Conservation (phyloP, 1,140 invertebrate genomes). For the Neodiprion lecontei region DNA sequence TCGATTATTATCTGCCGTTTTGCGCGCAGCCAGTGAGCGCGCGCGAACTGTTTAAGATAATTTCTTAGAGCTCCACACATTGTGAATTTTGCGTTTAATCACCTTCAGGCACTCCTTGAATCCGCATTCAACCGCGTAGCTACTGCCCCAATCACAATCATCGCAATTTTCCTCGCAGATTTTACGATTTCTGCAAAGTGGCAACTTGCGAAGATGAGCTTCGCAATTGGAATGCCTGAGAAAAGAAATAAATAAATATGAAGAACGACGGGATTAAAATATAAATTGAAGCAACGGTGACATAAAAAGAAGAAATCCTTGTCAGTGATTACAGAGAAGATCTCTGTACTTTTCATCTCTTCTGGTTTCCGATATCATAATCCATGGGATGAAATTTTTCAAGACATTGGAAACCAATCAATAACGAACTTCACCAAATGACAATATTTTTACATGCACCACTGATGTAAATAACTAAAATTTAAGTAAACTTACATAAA, state of each 20-base stretch:
- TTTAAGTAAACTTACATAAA: neutral
- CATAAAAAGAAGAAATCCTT: neutral
- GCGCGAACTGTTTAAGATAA: neutral
- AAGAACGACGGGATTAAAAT: too few species aligned
- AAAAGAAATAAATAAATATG: too few species aligned
- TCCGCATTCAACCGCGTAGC: slow-evolving; percentile 36
- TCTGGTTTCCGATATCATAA: neutral
- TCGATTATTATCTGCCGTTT: neutral
- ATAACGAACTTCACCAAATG: too few species aligned
- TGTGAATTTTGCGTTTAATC: neutral
- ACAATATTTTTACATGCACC: too few species aligned
- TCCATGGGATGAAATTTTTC: too few species aligned
- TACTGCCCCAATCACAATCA: slow-evolving; percentile 41
- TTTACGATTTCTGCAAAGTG: slow-evolving; percentile 28
- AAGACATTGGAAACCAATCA: too few species aligned
- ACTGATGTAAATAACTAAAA: too few species aligned
- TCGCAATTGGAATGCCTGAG: slow-evolving; percentile 18
- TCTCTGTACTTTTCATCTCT: neutral
- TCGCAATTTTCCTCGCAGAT: slow-evolving; percentile 40
- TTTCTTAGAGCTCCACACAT: neutral
- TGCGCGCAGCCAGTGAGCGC: neutral
- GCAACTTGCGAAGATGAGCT: slow-evolving; percentile 33
- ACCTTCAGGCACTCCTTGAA: slow-evolving; percentile 43
- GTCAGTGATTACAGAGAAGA: neutral
- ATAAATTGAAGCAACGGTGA: neutral